phyloP scores from a whole-genome alignment of 2,797 vertebrate genomes.

The Scolopax bukidnonensis region DNA sequence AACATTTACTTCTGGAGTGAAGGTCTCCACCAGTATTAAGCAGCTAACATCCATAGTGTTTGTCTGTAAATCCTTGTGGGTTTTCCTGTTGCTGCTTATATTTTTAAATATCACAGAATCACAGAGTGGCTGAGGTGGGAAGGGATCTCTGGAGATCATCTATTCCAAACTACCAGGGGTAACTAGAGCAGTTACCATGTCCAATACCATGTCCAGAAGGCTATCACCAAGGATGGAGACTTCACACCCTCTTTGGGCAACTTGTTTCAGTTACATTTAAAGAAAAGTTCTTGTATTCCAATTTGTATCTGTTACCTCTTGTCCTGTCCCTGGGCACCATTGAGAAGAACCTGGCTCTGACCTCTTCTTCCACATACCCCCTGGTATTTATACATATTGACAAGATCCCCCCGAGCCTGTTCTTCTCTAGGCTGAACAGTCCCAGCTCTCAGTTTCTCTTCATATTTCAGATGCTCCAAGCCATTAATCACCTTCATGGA shows the following conservation, averaged over 20 bases:
- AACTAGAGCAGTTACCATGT: not conserved
- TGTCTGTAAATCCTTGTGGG: not conserved
- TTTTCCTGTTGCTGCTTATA: not conserved
- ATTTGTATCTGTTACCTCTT: not conserved
- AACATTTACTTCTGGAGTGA: not conserved
- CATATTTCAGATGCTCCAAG: not conserved
- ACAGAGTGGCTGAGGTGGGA: not conserved
- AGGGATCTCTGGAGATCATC: not conserved
- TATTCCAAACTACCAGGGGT: not conserved
- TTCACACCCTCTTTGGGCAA: not conserved
- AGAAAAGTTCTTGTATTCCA: not conserved
- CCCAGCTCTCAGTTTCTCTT: not conserved
- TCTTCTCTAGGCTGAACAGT: not conserved
- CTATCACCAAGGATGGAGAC: not conserved
- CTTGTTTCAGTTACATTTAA: not conserved
- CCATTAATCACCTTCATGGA: not conserved
- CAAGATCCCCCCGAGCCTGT: not conserved
- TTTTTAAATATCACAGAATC: not conserved
- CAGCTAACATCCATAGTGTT: not conserved
- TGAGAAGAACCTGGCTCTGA: not conserved
- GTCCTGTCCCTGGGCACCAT: not conserved
- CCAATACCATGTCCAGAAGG: not conserved
- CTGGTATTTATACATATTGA: not conserved
- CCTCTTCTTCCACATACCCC: accelerated
- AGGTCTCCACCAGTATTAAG: not conserved